Evolutionary conservation across 92 coral and sea anemone genomes (phyloP).

Genomic region (Actinostola sp.): DNA sequence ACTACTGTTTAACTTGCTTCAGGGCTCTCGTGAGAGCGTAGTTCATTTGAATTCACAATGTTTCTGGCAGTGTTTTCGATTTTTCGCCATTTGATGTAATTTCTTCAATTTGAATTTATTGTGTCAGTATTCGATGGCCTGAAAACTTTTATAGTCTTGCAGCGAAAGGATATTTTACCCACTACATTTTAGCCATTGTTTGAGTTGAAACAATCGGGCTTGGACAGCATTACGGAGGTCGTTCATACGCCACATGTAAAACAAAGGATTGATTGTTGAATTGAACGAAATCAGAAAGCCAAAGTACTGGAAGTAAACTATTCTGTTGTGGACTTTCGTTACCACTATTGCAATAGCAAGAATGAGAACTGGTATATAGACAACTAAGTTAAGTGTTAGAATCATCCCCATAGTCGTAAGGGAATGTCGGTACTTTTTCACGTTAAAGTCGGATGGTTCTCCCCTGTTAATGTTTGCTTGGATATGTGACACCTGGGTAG

Average conservation of each 20-base stretch:
- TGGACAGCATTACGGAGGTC: slow-evolving; percentile 5
- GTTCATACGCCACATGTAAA: slow-evolving; percentile 25
- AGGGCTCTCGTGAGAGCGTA: too few relatives aligned
- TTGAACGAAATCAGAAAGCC: slow-evolving; percentile 13
- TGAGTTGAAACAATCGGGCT: not conserved
- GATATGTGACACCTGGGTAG: not conserved
- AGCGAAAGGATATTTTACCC: too few relatives aligned
- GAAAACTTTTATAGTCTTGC: too few relatives aligned
- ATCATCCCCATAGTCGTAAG: slow-evolving; percentile 2
- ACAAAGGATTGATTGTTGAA: slow-evolving; percentile 6
- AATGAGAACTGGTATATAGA: slow-evolving; percentile 13
- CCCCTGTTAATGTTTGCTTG: too few relatives aligned
- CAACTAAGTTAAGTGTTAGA: slow-evolving; percentile 1
- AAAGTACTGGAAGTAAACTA: slow-evolving; percentile 3
- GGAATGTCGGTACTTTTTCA: slow-evolving; percentile 5
- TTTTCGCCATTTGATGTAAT: too few relatives aligned
- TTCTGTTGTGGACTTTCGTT: too few relatives aligned
- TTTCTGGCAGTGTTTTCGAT: too few relatives aligned
- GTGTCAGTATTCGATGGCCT: too few relatives aligned
- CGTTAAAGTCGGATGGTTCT: not conserved
- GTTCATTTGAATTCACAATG: too few relatives aligned
- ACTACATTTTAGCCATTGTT: not conserved
- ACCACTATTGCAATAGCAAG: too few relatives aligned
- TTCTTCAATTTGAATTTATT: too few relatives aligned
- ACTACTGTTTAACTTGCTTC: too few relatives aligned